phyloP scores from a whole-genome alignment of 2,113 vertebrate genomes.

The Oryzias melastigma region DNA sequence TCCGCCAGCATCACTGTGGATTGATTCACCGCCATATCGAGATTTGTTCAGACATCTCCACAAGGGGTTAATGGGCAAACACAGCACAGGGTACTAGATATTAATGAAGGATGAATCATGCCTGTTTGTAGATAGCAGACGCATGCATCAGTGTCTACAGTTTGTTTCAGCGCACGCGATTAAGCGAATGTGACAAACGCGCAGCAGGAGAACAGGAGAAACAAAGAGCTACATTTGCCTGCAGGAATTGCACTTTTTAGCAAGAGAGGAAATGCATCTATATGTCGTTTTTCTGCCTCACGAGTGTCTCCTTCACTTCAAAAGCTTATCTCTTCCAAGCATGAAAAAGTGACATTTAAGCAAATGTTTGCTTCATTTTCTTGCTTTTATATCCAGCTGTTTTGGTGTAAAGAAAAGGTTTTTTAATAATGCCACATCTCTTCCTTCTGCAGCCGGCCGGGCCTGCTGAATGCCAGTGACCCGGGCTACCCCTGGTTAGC shows the following conservation, averaged over 20 bases:
- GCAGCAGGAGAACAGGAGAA: conserved; percentile 48
- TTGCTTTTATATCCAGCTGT: conserved; percentile 9
- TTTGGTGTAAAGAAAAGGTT: conserved; percentile 1
- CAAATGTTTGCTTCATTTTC: conserved; percentile 51
- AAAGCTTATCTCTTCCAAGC: conserved; percentile 51
- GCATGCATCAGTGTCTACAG: conserved; percentile 36
- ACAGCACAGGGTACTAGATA: conserved; percentile 41
- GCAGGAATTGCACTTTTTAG: conserved; percentile 55
- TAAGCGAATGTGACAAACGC: conserved; percentile 53
- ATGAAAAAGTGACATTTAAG: conserved; percentile 41
- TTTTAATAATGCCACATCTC: conserved; percentile 15
- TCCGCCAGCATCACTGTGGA: conserved; percentile 41
- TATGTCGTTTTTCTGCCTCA: conserved; percentile 17
- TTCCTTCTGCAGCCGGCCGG: conserved; percentile 84
- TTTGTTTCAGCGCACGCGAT: conserved; percentile 52
- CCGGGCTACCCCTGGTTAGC: conserved; percentile 96
- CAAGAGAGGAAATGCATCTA: conserved; percentile 25
- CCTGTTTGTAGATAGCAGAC: conserved; percentile 35
- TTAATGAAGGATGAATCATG: conserved; percentile 40
- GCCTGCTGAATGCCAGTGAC: conserved; percentile 90
- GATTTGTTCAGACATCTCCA: conserved; percentile 59
- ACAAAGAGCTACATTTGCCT: conserved; percentile 46
- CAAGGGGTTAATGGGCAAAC: conserved; percentile 58
- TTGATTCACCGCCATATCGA: conserved; percentile 48
- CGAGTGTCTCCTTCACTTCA: conserved; percentile 49